phyloP scores from a whole-genome alignment of 2,797 vertebrate species.

The Diglossa cyanea region DNA sequence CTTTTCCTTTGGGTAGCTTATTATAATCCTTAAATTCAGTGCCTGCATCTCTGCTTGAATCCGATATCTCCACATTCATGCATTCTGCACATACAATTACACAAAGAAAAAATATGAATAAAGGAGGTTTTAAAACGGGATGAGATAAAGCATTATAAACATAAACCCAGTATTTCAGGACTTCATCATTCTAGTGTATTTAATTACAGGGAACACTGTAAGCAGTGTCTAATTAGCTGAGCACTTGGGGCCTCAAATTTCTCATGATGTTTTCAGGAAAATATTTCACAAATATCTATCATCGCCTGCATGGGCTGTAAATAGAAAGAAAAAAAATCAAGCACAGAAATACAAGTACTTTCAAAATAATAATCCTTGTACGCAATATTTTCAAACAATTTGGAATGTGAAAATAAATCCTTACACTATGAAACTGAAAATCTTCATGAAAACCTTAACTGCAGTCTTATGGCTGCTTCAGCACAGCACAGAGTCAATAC shows the following conservation, averaged over 20 bases:
- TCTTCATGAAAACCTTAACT: not conserved
- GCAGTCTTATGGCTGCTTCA: not conserved
- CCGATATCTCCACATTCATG: not conserved
- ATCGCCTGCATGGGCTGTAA: not conserved
- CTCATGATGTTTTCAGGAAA: constrained; percentile 13
- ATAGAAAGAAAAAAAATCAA: not conserved
- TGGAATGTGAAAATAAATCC: not conserved
- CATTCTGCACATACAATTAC: not conserved
- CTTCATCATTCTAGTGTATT: not conserved
- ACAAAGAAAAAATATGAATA: not conserved
- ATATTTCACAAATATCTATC: constrained; percentile 1
- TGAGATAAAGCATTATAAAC: not conserved
- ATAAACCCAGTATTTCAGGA: not conserved
- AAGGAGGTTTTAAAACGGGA: not conserved
- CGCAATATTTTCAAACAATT: not conserved
- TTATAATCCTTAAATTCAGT: not conserved
- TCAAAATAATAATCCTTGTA: not conserved
- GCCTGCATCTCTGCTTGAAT: not conserved
- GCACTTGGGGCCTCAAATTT: not conserved
- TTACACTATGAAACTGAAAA: not conserved
- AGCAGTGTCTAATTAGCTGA: constrained; percentile 9
- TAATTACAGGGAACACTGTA: constrained; percentile 19
- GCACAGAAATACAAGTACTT: not conserved
- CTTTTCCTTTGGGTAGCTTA: not conserved
- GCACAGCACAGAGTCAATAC: not conserved